These are phyloP conservation scores for Actinemys pallida DNA, from an alignment of 2,113 vertebrate species.

Conservation along the genomic window DNA sequence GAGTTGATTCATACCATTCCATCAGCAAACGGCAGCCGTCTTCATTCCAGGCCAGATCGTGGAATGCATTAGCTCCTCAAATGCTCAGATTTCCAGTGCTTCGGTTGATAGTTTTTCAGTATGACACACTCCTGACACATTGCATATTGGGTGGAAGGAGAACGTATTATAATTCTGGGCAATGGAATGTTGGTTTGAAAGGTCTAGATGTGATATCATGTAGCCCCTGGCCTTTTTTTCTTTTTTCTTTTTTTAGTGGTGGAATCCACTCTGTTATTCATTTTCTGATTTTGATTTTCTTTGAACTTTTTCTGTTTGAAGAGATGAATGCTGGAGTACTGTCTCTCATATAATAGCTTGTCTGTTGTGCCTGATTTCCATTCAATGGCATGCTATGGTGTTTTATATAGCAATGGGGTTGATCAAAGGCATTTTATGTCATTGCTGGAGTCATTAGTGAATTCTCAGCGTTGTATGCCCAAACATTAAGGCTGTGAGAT, in stretches of 20 bases:
- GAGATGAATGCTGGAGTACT: conserved; percentile 77
- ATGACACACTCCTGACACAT: conserved; percentile 63
- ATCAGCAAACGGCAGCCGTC: neutral
- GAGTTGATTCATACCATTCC: conserved; percentile 25
- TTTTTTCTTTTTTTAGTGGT: conserved; percentile 41
- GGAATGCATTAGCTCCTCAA: conserved; percentile 20
- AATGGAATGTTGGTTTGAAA: conserved; percentile 77
- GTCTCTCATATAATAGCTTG: conserved; percentile 79
- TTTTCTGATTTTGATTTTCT: conserved; percentile 79
- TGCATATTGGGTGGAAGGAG: conserved; percentile 29
- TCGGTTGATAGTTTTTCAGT: conserved; percentile 44
- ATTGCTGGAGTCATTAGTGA: conserved; percentile 71
- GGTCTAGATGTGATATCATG: conserved; percentile 76
- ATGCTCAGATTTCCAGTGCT: conserved; percentile 24
- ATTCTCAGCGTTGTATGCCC: conserved; percentile 49
- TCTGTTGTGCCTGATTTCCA: conserved; percentile 81
- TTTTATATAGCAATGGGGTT: conserved; percentile 66
- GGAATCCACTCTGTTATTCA: conserved; percentile 78
- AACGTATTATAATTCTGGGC: conserved; percentile 74
- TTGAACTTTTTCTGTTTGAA: conserved; percentile 84
- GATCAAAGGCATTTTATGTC: conserved; percentile 77
- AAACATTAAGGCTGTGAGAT: conserved; percentile 44
- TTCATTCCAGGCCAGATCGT: neutral
- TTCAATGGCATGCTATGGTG: conserved; percentile 71
- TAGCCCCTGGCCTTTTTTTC: conserved; percentile 71